phyloP scores from a whole-genome alignment of 2,888 invertebrate species.

The Tetramorium bicarinatum region DNA sequence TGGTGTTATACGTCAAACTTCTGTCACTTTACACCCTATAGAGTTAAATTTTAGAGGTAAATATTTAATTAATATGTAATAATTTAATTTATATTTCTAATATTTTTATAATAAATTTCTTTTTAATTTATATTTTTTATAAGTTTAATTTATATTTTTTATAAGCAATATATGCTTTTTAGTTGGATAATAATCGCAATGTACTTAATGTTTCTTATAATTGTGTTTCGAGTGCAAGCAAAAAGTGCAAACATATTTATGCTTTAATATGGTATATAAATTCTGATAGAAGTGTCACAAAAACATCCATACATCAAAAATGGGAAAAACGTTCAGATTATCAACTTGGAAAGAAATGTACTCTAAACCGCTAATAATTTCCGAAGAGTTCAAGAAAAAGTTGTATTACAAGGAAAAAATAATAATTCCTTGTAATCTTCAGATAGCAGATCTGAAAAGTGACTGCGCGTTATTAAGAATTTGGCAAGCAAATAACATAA shows the following conservation, averaged over 20 bases:
- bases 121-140: too few species aligned
- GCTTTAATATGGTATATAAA: neutral
- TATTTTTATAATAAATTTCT: too few species aligned
- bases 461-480: too few species aligned
- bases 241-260: too few species aligned
- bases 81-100: too few species aligned
- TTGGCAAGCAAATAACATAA: too few species aligned
- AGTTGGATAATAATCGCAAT: too few species aligned
- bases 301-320: neutral
- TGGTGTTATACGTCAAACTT: slow-evolving; percentile 2
- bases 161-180: too few species aligned
- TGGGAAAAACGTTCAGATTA: neutral
- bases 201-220: too few species aligned
- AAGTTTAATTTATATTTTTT: too few species aligned
- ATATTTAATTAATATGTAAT: neutral
- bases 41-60: neutral
- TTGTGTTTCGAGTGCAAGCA: too few species aligned
- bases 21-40: neutral
- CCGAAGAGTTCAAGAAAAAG: neutral
- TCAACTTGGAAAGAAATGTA: neutral
- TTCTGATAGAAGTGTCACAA: neutral
- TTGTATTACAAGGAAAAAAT: neutral
- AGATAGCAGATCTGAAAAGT: neutral
- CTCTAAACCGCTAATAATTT: neutral
- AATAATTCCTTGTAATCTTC: slow-evolving; percentile 8